Base-by-base conservation (phyloP, 2,113 vertebrate genomes). In the Oxyura jamaicensis region DNA sequence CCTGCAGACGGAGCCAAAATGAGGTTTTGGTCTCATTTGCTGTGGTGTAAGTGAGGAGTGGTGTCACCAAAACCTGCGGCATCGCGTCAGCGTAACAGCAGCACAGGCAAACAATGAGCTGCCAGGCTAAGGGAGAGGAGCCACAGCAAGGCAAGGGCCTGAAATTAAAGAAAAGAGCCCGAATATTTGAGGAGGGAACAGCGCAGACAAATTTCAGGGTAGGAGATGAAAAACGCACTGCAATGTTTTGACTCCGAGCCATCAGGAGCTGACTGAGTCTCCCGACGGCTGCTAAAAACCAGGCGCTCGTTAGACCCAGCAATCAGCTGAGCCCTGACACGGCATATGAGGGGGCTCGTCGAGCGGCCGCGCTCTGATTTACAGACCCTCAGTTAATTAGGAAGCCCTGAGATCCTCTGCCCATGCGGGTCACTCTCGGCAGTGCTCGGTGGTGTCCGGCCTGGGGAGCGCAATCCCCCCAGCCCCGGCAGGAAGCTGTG, bases 311-410 rank as follows among this genome's bases (percentile, higher is more conserved):
- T 98, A 98, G 97, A 98, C 76, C 97, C 95, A 53, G 98, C 93
- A 97, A 98, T 98, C 97, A 98, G 96, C 98, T 95, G 97, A 95
- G 77, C 93, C 74, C 86, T 97, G 97, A 97, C 98, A 98, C 98
- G 65, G 88, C 76, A 4, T 97, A 93, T 22, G 29, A 97, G 94
- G 96, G 96, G 97, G 96, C 97, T 97, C 97, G 95, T 95, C 67
- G 62, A 98, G 95, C 83, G 42, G 96, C 92, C 97, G 93, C 73
- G 60, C 96, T 98, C 97, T 98, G 96, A 97, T 98, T 98, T 97
- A 97, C 97, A 97, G 96, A 97, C 98, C 97, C 97, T 97, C 95
- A 77, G 94, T 97, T 98, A 98, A 98, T 98, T 98, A 98, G 98
- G 98, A 98, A 98, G 97, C 97, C 94, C 98, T 98, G 92, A 92